Percentiles rank a stretch among this genome's conserved stretches.
Evolutionary conservation across 2,888 invertebrate species (phyloP).

Genomic region (Esperia sulphurella): DNA sequence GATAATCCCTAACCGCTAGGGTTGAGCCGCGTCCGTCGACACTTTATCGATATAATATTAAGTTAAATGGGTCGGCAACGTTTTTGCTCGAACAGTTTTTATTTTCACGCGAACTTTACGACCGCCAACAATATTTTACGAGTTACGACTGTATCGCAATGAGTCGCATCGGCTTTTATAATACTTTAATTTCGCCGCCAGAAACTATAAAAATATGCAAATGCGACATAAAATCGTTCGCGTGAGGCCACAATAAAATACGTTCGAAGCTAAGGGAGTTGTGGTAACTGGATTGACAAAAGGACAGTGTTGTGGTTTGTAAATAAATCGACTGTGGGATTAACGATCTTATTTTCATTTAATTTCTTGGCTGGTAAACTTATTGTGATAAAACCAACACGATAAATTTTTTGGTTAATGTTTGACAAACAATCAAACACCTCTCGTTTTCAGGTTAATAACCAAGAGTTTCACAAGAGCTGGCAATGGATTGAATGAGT

Average conservation of each 20-base stretch:
- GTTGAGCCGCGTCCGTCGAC: neutral
- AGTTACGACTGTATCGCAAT: conserved; percentile 57
- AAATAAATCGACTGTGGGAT: neutral
- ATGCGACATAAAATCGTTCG: conserved; percentile 24
- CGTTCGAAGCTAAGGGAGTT: neutral
- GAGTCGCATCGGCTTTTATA: conserved; percentile 67
- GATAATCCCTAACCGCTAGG: conserved; percentile 1
- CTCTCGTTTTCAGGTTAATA: too few species aligned
- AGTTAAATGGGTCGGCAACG: conserved; percentile 18
- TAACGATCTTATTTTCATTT: neutral
- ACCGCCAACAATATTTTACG: conserved; percentile 58
- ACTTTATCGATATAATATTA: conserved; percentile 11
- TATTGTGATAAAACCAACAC: too few species aligned
- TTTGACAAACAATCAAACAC: too few species aligned
- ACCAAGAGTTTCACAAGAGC: too few species aligned
- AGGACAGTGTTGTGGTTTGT: neutral
- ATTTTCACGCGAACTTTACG: conserved; percentile 63
- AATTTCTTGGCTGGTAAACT: too few species aligned
- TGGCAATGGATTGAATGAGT: too few species aligned
- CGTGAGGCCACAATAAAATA: conserved; percentile 1
- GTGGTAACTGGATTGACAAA: neutral
- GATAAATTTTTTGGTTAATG: too few species aligned
- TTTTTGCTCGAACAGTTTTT: conserved; percentile 67
- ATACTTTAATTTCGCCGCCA: conserved; percentile 77
- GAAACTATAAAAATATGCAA: conserved; percentile 76